These are phyloP conservation scores for Ceyx cyanopectus DNA, from an alignment of 2,113 vertebrate genomes.

Conservation along the genomic window DNA sequence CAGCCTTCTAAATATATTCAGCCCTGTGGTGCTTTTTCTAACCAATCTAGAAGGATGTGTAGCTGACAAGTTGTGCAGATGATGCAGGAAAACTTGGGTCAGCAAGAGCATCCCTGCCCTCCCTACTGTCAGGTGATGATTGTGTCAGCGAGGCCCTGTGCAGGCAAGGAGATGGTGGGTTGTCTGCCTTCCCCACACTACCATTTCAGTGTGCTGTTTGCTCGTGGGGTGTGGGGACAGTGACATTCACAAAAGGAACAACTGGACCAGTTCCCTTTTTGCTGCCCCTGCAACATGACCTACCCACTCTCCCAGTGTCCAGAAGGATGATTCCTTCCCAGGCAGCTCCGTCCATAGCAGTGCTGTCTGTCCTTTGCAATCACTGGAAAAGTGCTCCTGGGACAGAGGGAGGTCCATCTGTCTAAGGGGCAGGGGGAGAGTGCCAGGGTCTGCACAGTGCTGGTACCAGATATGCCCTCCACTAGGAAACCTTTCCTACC, in stretches of 20 bases:
- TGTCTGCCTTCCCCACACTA: fast-evolving
- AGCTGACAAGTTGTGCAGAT: not conserved
- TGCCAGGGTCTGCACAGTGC: fast-evolving
- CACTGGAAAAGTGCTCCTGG: not conserved
- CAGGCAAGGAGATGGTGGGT: not conserved
- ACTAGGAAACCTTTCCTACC: not conserved
- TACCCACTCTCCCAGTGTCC: not conserved
- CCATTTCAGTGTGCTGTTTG: not conserved
- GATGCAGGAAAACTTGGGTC: not conserved
- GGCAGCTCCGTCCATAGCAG: fast-evolving
- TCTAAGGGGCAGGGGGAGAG: not conserved
- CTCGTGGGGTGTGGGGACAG: not conserved
- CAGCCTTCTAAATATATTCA: not conserved
- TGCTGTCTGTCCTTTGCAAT: not conserved
- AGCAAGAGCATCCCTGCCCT: not conserved
- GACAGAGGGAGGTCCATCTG: fast-evolving
- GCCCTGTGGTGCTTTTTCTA: not conserved
- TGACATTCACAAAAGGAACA: not conserved
- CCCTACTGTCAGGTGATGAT: not conserved
- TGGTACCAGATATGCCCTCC: not conserved
- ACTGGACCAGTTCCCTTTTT: not conserved
- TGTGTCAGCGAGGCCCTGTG: not conserved
- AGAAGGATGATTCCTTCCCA: not conserved
- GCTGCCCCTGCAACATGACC: not conserved
- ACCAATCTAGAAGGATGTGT: fast-evolving